Base-by-base conservation (phyloP, 1,140 invertebrate species). In the Magallana gigas region DNA sequence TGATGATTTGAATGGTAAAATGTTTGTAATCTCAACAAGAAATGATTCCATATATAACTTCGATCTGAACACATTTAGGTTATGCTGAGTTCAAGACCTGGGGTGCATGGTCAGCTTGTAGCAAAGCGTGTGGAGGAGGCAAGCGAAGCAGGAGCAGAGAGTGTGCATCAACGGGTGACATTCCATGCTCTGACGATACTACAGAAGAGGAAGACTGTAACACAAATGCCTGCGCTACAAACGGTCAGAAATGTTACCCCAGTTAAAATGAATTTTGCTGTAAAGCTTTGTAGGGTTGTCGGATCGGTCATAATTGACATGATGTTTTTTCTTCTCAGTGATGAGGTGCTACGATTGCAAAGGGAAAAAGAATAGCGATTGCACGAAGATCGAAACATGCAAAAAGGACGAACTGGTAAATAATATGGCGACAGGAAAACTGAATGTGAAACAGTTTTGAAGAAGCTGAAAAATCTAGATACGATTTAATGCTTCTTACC, bases 51-150 rank as follows among this genome's bases (percentile, higher is more conserved):
- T n/a, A n/a, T n/a, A n/a, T n/a, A n/a, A n/a, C n/a, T n/a, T n/a
- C n/a, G n/a, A n/a, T n/a, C n/a, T n/a, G n/a, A n/a, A n/a, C n/a
- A n/a, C 23, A 0, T 0, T 2, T 64, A 68, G 62, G 62, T 6
- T 68, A 68, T 18, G 62, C 62, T 3, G 62, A 68, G 16, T 68
- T 68, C 16, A 68, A 68, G 62, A 18, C 9, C 6, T 68, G 62
- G 62, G 62, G 62, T 18, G 16, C n/a, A n/a, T 68, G 62, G 62
- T 18, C 62, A 1, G n/a, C 62, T n/a, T 68, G 62, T 18, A 68
- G 62, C 62, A 68, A 68, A 68, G 16, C n/a, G 23, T 68, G 62
- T 68, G 62, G 62, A 68, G 62, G 62, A 68, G 62, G 62, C 12
- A 68, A 68, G 16, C 62, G 62, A 16, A 68, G 12, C 12, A 68